Conservation (phyloP, 2,888 invertebrate species). For the Neoascia interrupta region DNA sequence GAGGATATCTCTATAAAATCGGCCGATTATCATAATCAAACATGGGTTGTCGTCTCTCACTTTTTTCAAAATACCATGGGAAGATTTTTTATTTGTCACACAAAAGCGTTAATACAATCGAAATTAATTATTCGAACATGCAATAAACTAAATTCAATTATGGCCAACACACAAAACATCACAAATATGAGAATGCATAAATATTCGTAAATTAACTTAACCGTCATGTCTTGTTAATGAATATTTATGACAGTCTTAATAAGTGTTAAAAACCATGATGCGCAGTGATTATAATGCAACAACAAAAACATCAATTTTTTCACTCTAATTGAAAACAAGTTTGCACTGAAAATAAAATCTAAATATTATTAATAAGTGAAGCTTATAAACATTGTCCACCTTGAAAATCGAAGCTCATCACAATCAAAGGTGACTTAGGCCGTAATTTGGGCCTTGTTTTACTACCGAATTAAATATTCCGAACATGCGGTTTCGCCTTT, state of each 20-base stretch:
- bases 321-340: constrained; percentile 43
- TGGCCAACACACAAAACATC: constrained; percentile 35
- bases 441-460: neutral
- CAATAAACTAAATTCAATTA: constrained; percentile 40
- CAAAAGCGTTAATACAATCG: constrained; percentile 19
- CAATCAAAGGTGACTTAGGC: neutral
- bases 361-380: neutral
- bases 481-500: neutral
- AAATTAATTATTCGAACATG: constrained; percentile 45
- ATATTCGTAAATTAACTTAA: constrained; percentile 28
- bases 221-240: constrained; percentile 54
- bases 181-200: constrained; percentile 46
- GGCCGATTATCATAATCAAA: constrained; percentile 29
- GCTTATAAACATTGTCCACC: neutral
- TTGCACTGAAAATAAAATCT: constrained; percentile 14
- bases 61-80: constrained; percentile 1
- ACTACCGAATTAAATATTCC: constrained; percentile 14
- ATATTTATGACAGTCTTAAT: constrained; percentile 54
- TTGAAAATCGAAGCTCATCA: constrained; percentile 7
- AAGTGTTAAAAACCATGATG: constrained; percentile 38
- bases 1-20: neutral
- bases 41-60: neutral
- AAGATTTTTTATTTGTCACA: constrained; percentile 2
- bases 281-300: neutral
- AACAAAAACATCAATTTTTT: constrained; percentile 7